A percentile compares a stretch with the other conserved stretches of the same genome.
Evolutionary conservation across 2,113 vertebrate genomes (phyloP).

Genomic region (Oryctolagus cuniculus): mOryCun1.1 NC_091447.1:20996501-20997000

Average conservation of each 20-base stretch:
- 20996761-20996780: neutral
- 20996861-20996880: no score
- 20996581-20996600: neutral
- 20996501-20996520: no score
- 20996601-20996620: neutral
- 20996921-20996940: no score
- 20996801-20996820: neutral
- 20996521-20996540: neutral
- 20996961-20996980: no score
- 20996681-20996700: fast-evolving
- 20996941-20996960: no score
- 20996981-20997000: no score
- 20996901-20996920: no score
- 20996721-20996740: neutral
- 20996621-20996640: neutral
- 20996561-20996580: neutral
- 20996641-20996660: neutral
- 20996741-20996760: neutral
- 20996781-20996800: neutral
- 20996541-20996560: no score
- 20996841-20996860: no score
- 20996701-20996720: neutral
- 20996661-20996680: neutral
- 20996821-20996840: no score
- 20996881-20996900: no score